Evolutionary conservation across 2,113 vertebrate genomes (phyloP).

Genomic region (Rhynchomys soricoides): DNA sequence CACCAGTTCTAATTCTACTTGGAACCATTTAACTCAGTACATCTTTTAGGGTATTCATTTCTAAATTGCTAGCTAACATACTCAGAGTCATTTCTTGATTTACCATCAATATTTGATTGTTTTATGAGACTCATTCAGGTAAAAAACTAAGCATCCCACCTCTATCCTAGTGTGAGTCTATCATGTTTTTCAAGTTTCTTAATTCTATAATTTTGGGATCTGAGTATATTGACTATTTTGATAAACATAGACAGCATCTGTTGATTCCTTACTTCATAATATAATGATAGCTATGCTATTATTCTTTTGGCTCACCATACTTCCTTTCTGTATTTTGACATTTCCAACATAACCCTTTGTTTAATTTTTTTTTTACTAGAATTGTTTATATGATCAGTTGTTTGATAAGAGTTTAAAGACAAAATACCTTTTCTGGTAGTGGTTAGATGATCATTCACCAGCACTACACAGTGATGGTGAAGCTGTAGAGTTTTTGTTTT

Average conservation of each 20-base stretch:
- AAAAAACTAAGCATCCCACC: not conserved
- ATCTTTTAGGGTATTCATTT: not conserved
- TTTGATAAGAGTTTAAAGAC: not conserved
- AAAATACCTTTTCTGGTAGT: not conserved
- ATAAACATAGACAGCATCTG: not conserved
- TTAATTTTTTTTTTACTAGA: not conserved
- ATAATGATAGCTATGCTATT: no score
- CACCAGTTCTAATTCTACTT: not conserved
- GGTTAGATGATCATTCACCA: not conserved
- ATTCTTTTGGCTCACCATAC: not conserved
- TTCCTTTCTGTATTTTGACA: not conserved
- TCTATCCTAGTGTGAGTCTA: not conserved
- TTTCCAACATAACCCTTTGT: not conserved
- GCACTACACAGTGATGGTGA: not conserved
- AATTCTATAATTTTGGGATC: not conserved
- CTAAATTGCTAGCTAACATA: not conserved
- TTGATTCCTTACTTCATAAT: not conserved
- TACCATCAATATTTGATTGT: not conserved
- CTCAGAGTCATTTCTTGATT: not conserved
- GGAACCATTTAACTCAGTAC: not conserved
- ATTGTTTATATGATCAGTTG: not conserved
- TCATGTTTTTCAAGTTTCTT: not conserved
- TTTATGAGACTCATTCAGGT: not conserved
- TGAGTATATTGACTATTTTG: not conserved
- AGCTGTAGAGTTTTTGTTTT: not conserved